Conservation (phyloP, 2,797 vertebrate genomes). For the Craterocephalus amniculus region DNA sequence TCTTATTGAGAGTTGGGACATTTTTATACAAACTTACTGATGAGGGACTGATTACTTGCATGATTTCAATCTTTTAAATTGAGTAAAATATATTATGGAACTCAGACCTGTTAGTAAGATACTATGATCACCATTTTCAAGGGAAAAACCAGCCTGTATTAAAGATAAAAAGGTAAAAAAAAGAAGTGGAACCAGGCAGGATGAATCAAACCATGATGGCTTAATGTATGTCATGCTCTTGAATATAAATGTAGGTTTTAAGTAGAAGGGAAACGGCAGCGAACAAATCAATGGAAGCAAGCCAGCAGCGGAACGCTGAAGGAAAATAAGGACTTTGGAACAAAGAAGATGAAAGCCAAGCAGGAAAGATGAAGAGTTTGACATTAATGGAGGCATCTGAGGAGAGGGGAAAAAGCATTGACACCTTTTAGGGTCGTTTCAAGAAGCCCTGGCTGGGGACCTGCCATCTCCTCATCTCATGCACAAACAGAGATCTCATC, state of each 20-base stretch:
- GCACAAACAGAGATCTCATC: slow-evolving; percentile 50
- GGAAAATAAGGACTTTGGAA: background rate
- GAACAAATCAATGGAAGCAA: background rate
- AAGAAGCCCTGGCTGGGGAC: slow-evolving; percentile 27
- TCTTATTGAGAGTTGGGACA: background rate
- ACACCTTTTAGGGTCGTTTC: slow-evolving; percentile 61
- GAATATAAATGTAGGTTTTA: background rate
- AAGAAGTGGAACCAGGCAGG: background rate
- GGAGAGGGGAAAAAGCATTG: slow-evolving; percentile 20
- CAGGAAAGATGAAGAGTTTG: slow-evolving; percentile 22
- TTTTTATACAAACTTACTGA: background rate
- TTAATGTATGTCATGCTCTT: background rate
- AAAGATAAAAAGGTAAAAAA: too few species aligned
- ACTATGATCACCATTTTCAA: too few species aligned
- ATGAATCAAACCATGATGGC: background rate
- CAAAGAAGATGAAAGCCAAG: slow-evolving; percentile 16
- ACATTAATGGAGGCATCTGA: slow-evolving; percentile 36
- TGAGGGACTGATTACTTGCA: background rate
- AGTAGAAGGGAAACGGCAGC: background rate
- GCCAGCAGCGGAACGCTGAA: background rate
- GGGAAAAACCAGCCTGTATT: too few species aligned
- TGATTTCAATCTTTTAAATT: background rate
- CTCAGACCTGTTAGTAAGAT: too few species aligned
- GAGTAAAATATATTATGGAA: too few species aligned
- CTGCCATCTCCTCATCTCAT: slow-evolving; percentile 25